phyloP scores from a whole-genome alignment of 2,888 invertebrate species.

The Melinaea menophilus region DNA sequence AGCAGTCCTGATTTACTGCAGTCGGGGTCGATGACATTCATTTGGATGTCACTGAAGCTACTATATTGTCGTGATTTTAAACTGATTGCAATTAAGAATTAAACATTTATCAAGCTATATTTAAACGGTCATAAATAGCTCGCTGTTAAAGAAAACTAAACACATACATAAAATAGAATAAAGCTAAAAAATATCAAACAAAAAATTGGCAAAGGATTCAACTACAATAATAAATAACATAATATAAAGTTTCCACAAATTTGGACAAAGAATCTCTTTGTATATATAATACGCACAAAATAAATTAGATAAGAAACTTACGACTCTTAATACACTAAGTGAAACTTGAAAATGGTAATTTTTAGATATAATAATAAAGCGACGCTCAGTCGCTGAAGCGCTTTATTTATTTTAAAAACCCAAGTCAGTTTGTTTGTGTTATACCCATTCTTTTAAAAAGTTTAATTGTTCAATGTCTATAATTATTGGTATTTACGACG shows the following conservation, averaged over 20 bases:
- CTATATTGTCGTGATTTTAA: slow-evolving; percentile 8
- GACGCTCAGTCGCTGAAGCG: slow-evolving; percentile 9
- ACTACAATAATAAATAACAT: background rate
- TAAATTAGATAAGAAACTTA: slow-evolving; percentile 26
- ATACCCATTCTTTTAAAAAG: too few species aligned
- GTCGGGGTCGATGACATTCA: slow-evolving; percentile 48
- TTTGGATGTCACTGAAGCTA: slow-evolving; percentile 23
- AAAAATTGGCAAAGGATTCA: background rate
- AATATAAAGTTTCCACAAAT: background rate
- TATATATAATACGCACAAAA: slow-evolving; percentile 14
- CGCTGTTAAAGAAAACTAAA: too few species aligned
- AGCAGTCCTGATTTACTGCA: slow-evolving; percentile 55
- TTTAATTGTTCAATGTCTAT: too few species aligned
- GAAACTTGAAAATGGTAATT: slow-evolving; percentile 15
- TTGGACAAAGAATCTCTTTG: background rate
- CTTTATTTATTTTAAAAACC: slow-evolving; percentile 19
- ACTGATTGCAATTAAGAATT: too few species aligned
- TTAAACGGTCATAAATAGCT: too few species aligned
- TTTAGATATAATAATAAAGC: slow-evolving; percentile 16
- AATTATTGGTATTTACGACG: too few species aligned
- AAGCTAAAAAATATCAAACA: background rate
- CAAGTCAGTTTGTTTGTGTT: background rate
- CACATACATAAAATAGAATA: too few species aligned
- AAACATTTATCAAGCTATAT: too few species aligned
- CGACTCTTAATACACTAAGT: slow-evolving; percentile 25